phyloP scores from a whole-genome alignment of 2,888 invertebrate species.

The Rotaria magnacalcarata region DNA sequence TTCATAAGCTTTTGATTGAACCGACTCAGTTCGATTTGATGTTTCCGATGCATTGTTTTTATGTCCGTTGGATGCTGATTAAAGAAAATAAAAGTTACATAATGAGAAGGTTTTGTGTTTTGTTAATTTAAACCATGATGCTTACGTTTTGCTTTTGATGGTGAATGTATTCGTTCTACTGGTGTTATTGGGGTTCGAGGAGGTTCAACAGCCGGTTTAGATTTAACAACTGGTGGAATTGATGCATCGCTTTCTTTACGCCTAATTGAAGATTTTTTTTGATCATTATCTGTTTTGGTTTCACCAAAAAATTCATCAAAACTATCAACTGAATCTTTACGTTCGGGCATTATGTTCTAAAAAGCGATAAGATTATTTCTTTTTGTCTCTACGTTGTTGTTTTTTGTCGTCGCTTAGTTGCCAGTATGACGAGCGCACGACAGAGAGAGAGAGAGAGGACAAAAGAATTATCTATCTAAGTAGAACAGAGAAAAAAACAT shows the following conservation, averaged over 20 bases:
- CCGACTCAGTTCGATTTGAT: neutral
- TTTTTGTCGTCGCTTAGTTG: conserved; percentile 13
- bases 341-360: neutral
- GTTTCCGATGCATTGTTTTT: neutral
- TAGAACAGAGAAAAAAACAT: neutral
- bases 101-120: neutral
- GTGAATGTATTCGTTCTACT: neutral
- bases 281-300: neutral
- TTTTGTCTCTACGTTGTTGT: neutral
- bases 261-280: neutral
- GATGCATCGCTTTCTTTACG: neutral
- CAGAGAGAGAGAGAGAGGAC: neutral
- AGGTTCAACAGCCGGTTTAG: neutral
- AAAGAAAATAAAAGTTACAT: no score
- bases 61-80: neutral
- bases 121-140: neutral
- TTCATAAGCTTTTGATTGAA: conserved; percentile 17
- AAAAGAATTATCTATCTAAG: conserved; percentile 16
- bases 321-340: conserved; percentile 13
- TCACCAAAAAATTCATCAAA: neutral
- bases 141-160: neutral
- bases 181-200: neutral
- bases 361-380: conserved; percentile 13
- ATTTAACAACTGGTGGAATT: neutral
- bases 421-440: neutral